These are phyloP conservation scores for Asarcornis scutulata DNA, from an alignment of 2,113 vertebrate species.

Conservation along the genomic window DNA sequence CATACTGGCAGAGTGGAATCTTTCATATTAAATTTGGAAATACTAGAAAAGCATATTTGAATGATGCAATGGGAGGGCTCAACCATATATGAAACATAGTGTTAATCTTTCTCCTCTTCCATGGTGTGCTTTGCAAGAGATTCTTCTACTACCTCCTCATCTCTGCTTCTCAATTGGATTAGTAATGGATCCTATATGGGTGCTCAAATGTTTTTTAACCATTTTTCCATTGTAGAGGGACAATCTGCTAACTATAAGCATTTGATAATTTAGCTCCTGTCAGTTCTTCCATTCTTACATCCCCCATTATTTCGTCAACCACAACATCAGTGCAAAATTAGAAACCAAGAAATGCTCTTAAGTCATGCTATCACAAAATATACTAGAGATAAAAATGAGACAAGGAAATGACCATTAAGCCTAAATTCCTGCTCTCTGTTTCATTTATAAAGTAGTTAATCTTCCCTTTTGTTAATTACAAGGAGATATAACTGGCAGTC, in stretches of 20 bases:
- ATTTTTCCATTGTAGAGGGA: not conserved
- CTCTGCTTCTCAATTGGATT: not conserved
- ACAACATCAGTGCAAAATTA: not conserved
- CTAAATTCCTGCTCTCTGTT: not conserved
- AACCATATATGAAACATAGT: not conserved
- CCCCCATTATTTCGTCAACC: not conserved
- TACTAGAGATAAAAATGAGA: not conserved
- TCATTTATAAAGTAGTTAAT: not conserved
- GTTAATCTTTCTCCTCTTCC: not conserved
- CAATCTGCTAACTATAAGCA: not conserved
- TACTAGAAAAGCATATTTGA: not conserved
- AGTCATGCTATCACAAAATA: not conserved
- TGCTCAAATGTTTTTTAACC: not conserved
- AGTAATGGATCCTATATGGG: not conserved
- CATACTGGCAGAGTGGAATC: not conserved
- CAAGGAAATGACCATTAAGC: not conserved
- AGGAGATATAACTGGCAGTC: not conserved
- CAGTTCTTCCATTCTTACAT: not conserved
- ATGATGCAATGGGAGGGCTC: not conserved
- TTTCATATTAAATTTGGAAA: not conserved
- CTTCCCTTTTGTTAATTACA: constrained; percentile 9
- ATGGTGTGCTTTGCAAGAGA: too few species aligned
- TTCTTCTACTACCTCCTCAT: not conserved
- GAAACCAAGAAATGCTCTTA: not conserved
- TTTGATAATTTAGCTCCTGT: not conserved